Base-by-base conservation (phyloP, 2,797 vertebrate species). In the Sebastes itinus region DNA sequence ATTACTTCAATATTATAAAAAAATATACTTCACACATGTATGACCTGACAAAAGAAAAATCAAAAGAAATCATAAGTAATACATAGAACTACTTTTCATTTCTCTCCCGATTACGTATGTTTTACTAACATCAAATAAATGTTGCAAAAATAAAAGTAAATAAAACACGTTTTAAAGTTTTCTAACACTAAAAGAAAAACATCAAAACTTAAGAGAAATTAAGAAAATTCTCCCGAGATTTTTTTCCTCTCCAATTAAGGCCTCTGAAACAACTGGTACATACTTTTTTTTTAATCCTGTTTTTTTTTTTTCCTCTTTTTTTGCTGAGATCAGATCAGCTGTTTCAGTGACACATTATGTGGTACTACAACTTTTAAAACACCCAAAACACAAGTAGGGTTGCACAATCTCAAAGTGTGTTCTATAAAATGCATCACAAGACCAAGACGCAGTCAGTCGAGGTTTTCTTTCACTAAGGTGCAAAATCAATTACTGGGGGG, bases 371-470 rank as follows among this genome's bases (percentile, higher is more conserved):
- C 87, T 96, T 97, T 97, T 96, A 96, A 97, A 96, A 97, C 91
- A 96, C 95, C 96, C 96, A 97, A 96, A 96, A 94, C 89, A 97
- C 96, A 89, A 88, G 81, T 93, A 97, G 97, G 96, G 96, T 97
- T 93, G 95, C 95, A 97, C 91, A 95, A 95, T 96, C 90, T 96
- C 96, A 97, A 95, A 96, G 96, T 97, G 95, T 96, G 95, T 96
- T 96, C 96, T 95, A 96, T 97, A 97, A 97, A 97, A 97, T 91
- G 89, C 93, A 97, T 94, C 96, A 96, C 95, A 95, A 97, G 91
- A 94, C 96, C 96, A 95, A 96, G 96, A 97, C 96, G 94, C 95
- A 95, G 93, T 93, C 94, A 95, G 96, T 95, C 97, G 89, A 95
- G 96, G 94, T 90, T 87, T 88, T 87, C 92, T 89, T 92, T 77